phyloP scores from a whole-genome alignment of 64 coral and sea anemone genomes.

The Exaiptasia diaphana region DNA sequence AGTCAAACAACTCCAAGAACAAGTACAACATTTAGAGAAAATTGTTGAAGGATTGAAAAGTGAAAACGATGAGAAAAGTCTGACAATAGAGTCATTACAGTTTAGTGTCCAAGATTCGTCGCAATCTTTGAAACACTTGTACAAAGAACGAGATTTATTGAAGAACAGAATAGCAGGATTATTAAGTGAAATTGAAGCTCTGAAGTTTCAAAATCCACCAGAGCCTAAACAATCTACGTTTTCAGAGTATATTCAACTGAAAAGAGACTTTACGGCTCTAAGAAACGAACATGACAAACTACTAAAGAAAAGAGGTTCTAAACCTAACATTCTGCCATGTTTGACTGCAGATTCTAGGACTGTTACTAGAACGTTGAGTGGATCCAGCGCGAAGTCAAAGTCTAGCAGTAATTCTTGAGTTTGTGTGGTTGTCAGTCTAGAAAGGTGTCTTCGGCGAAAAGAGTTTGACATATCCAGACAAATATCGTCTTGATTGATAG shows the following conservation, averaged over 20 bases:
- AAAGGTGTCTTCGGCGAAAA: no score
- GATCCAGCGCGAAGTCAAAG: neutral
- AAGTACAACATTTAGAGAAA: slow-evolving; percentile 31
- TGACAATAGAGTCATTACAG: slow-evolving; percentile 41
- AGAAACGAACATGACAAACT: slow-evolving; percentile 70
- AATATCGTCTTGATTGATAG: no score
- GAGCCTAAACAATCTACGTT: slow-evolving; percentile 34
- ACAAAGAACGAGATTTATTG: slow-evolving; percentile 83
- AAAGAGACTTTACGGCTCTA: slow-evolving; percentile 54
- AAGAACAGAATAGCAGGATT: slow-evolving; percentile 75
- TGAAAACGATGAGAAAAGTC: slow-evolving; percentile 2
- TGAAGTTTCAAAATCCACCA: slow-evolving; percentile 45
- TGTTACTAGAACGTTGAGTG: slow-evolving; percentile 24
- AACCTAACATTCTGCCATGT: slow-evolving; percentile 60
- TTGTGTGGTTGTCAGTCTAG: no score
- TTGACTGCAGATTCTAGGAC: slow-evolving; percentile 57
- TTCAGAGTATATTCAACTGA: slow-evolving; percentile 76
- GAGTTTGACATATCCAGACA: no score
- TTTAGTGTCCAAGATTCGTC: slow-evolving; percentile 73
- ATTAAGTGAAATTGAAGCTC: slow-evolving; percentile 57
- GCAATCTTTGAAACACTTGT: slow-evolving; percentile 60
- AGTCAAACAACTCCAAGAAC: slow-evolving; percentile 15
- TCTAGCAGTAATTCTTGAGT: neutral
- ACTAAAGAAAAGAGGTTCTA: slow-evolving; percentile 52
- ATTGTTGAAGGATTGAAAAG: slow-evolving; percentile 31